Evolutionary conservation across 2,888 invertebrate genomes (phyloP), one percentile per base, ranked within the genome.

Genomic region (Cheilosia vulpina): DNA sequence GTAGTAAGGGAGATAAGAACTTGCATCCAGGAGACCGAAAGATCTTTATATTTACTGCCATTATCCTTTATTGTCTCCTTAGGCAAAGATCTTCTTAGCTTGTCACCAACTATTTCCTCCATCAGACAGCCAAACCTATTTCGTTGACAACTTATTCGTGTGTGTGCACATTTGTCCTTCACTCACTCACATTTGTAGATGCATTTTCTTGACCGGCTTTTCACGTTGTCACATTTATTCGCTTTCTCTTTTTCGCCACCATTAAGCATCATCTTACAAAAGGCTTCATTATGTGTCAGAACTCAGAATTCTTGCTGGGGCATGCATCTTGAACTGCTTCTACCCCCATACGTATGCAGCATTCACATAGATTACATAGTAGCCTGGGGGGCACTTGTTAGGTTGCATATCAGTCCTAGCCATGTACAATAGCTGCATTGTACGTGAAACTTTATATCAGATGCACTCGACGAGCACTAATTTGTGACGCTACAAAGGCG

Each of bases 391-490:
- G 69, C 50, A 76, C 69, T 69, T 76, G 76, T 82, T 45, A 75
- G 80, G 75, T 45, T 80, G 80, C 75, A 75, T 66, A 41, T 62
- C 65, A 38, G 45, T 53, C 38, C 55, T 55, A 57, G 55, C 34
- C 11, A 50, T 11, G n/a, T 38, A 38, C 13, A 38, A 1, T 27
- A 7, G 6, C 6, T 11, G 13, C 11, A 38, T 11, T 13, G 1
- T 38, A 5, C 21, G 7, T n/a, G 63, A 19, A 17, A 9, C 53
- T 31, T 31, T 72, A 65, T 72, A 71, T 72, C 58, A 55, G 60
- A 60, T 72, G 50, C 72, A 77, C 77, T 77, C 47, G 65, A 52
- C 52, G 65, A 27, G 71, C 60, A 60, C 53, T 77, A 79, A 75
- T 75, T 75, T 84, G 58, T 38, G 63, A 79, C 58, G 62, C 45